Percentiles rank a stretch among this genome's conserved stretches.
These are phyloP conservation scores for Philopotamus ludificatus DNA, from an alignment of 1,140 invertebrate genomes.

Conservation along the genomic window DNA sequence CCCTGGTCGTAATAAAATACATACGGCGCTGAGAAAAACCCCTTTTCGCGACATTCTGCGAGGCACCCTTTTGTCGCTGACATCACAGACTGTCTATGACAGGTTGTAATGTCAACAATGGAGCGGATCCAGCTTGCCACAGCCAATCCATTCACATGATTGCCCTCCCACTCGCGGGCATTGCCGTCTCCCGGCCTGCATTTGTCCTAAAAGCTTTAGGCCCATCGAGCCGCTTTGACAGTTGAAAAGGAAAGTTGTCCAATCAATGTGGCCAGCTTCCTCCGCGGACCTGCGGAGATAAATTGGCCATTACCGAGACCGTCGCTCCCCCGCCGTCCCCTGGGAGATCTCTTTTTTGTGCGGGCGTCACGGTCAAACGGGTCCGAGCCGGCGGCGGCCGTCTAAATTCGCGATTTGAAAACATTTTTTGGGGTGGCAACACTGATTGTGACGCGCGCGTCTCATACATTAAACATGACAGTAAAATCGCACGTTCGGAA, in stretches of 20 bases:
- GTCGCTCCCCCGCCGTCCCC: neutral
- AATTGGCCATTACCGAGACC: conserved; percentile 38
- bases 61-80: conserved; percentile 34
- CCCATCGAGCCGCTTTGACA: conserved; percentile 31
- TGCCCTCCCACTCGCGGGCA: conserved; percentile 26
- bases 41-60: conserved; percentile 36
- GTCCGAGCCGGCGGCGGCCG: neutral
- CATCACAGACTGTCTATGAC: conserved; percentile 38
- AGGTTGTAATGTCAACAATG: conserved; percentile 40
- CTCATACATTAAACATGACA: no score
- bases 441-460: no score
- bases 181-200: conserved; percentile 11
- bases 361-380: neutral
- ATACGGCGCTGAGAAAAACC: conserved; percentile 27
- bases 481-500: no score
- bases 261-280: conserved; percentile 34
- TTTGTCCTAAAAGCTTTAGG: conserved; percentile 34
- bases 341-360: neutral
- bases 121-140: conserved; percentile 33
- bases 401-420: neutral
- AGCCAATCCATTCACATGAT: conserved; percentile 38
- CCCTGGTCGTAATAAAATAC: conserved; percentile 28
- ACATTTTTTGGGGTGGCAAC: neutral
- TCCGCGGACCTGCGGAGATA: conserved; percentile 26
- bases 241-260: conserved; percentile 28